Evolutionary conservation across 2,113 vertebrate species (phyloP).

Genomic region (Boulengeromyrus knoepffleri): DNA sequence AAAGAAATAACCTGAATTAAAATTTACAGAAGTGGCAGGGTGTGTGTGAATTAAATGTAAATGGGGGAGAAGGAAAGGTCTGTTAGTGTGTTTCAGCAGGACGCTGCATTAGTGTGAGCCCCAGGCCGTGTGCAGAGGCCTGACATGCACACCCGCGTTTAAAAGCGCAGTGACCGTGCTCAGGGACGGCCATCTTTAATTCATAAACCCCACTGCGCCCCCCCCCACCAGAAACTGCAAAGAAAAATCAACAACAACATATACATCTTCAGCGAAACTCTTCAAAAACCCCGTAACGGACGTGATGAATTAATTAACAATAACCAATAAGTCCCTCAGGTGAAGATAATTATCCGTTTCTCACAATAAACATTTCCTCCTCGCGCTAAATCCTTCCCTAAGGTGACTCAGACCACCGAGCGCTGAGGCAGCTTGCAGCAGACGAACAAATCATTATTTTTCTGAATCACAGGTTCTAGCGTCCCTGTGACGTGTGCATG

Average conservation of each 20-base stretch:
- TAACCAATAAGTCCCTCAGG: conserved; percentile 12
- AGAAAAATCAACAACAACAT: not conserved
- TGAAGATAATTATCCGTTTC: not conserved
- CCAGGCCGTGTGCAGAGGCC: not conserved
- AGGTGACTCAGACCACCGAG: not conserved
- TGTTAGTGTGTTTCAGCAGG: conserved; percentile 2
- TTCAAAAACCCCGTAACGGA: not conserved
- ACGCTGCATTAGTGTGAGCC: not conserved
- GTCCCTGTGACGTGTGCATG: not conserved
- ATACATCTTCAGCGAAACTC: not conserved
- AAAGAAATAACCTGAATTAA: not conserved
- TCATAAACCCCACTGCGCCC: not conserved
- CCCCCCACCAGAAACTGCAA: not conserved
- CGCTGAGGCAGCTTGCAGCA: not conserved
- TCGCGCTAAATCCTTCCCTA: not conserved
- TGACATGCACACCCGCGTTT: conserved; percentile 1
- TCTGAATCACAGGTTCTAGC: not conserved
- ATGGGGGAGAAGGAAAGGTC: conserved; percentile 15
- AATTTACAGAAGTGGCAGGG: not conserved
- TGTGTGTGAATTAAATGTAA: conserved; percentile 19
- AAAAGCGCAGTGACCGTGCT: not conserved
- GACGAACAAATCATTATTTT: not conserved
- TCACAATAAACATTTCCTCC: conserved; percentile 15
- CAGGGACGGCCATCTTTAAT: not conserved
- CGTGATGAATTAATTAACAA: conserved; percentile 12